Percentiles rank a stretch among this genome's conserved stretches.
phyloP scores from a whole-genome alignment of 2,113 vertebrate species.

The Burhinus oedicnemus region DNA sequence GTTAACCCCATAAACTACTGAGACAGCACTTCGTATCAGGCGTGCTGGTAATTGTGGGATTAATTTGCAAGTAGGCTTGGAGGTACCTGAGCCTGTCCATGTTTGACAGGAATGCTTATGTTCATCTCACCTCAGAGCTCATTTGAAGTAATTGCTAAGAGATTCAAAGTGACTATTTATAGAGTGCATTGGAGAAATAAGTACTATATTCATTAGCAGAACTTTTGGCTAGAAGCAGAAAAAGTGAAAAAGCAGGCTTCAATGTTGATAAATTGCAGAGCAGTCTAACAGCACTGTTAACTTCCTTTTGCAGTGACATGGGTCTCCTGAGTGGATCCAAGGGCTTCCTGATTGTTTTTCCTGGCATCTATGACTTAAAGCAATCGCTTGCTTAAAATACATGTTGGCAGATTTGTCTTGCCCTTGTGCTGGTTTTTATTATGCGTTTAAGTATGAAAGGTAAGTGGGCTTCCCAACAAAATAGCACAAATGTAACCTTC shows the following conservation, averaged over 20 bases:
- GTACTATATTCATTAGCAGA: not conserved
- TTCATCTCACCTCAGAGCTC: not conserved
- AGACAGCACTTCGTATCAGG: not conserved
- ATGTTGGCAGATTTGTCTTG: not conserved
- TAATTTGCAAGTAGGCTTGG: not conserved
- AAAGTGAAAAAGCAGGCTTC: constrained; percentile 1
- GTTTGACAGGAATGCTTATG: not conserved
- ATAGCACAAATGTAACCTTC: not conserved
- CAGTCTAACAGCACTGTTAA: not conserved
- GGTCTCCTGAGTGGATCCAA: not conserved
- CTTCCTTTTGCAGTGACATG: not conserved
- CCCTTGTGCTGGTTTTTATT: not conserved
- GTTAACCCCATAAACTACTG: fast-evolving
- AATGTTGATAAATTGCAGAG: not conserved
- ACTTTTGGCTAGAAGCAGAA: not conserved
- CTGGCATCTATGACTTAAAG: not conserved
- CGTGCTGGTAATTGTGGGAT: not conserved
- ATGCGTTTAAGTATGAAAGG: not conserved
- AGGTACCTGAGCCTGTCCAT: not conserved
- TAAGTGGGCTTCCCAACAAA: not conserved
- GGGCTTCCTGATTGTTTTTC: not conserved
- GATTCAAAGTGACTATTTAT: not conserved
- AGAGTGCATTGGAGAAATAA: not conserved
- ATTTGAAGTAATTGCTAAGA: not conserved
- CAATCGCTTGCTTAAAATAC: not conserved